Conservation (phyloP, 2,797 vertebrate species). For the Cichlasoma orientale region DNA sequence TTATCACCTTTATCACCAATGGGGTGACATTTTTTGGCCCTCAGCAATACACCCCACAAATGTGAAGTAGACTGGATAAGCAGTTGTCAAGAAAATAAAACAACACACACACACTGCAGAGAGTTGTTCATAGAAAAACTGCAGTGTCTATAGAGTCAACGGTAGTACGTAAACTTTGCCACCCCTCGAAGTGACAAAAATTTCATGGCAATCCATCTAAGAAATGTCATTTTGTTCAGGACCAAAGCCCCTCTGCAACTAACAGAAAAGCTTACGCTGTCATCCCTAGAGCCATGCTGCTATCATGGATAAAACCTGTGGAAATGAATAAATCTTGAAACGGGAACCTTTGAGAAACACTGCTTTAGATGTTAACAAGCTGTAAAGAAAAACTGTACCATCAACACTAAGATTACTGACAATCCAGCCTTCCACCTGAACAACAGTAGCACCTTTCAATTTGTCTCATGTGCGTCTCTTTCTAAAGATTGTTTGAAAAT, state of each 20-base stretch:
- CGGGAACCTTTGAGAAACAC: not conserved
- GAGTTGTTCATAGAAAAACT: not conserved
- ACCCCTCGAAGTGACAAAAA: not conserved
- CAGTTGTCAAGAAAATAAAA: not conserved
- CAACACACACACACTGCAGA: not conserved
- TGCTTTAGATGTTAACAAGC: not conserved
- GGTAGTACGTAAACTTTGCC: not conserved
- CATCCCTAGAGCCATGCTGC: not conserved
- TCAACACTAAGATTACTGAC: not conserved
- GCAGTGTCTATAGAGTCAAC: not conserved
- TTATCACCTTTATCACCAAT: not conserved
- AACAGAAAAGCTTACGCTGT: not conserved
- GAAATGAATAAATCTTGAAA: not conserved
- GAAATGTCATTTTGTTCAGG: not conserved
- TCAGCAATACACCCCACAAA: not conserved
- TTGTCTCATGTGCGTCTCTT: not conserved
- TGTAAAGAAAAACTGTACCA: not conserved
- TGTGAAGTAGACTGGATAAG: not conserved
- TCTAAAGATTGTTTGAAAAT: conserved; percentile 5
- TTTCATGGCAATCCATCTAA: not conserved
- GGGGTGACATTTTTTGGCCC: not conserved
- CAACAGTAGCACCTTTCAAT: not conserved
- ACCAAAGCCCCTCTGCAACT: not conserved
- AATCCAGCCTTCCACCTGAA: not conserved
- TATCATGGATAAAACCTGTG: not conserved